Percentiles rank a stretch among this genome's conserved stretches.
These are phyloP conservation scores for Caenorhabditis auriculariae DNA, from an alignment of 2,888 invertebrate genomes.

Conservation along the genomic window DNA sequence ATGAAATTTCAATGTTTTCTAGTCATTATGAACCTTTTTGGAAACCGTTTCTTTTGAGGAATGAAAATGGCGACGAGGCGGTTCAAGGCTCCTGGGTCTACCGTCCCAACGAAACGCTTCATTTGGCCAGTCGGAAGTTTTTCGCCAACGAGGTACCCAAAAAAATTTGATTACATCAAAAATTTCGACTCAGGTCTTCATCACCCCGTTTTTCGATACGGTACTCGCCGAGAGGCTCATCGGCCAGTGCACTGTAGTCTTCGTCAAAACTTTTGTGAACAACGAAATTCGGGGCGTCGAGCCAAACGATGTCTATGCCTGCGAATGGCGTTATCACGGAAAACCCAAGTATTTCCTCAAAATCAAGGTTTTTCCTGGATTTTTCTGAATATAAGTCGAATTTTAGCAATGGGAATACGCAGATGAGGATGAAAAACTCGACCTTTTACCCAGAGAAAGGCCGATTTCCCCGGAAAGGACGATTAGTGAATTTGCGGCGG, in stretches of 20 bases:
- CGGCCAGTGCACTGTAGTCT: slow-evolving; percentile 81
- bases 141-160: slow-evolving; percentile 73
- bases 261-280: slow-evolving; percentile 77
- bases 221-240: slow-evolving; percentile 81
- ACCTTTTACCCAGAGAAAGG: slow-evolving; percentile 73
- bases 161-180: neutral
- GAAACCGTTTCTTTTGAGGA: slow-evolving; percentile 24
- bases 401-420: slow-evolving; percentile 53
- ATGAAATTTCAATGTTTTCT: too few relatives aligned
- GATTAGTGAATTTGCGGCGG: neutral
- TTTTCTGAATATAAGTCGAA: neutral
- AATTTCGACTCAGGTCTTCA: slow-evolving; percentile 74
- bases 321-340: slow-evolving; percentile 89
- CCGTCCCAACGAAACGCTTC: slow-evolving; percentile 92
- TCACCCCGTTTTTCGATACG: slow-evolving; percentile 84
- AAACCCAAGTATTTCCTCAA: slow-evolving; percentile 86
- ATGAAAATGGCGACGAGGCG: slow-evolving; percentile 70
- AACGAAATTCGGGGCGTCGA: slow-evolving; percentile 69
- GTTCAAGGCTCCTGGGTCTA: slow-evolving; percentile 80
- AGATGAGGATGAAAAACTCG: slow-evolving; percentile 68
- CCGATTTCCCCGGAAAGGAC: slow-evolving; percentile 17
- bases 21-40: too few relatives aligned
- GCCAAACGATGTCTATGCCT: slow-evolving; percentile 92
- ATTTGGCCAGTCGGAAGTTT: slow-evolving; percentile 90
- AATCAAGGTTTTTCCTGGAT: slow-evolving; percentile 69